Base-by-base conservation (phyloP, 2,797 vertebrate species). In the Acrocephalus scirpaceus region DNA sequence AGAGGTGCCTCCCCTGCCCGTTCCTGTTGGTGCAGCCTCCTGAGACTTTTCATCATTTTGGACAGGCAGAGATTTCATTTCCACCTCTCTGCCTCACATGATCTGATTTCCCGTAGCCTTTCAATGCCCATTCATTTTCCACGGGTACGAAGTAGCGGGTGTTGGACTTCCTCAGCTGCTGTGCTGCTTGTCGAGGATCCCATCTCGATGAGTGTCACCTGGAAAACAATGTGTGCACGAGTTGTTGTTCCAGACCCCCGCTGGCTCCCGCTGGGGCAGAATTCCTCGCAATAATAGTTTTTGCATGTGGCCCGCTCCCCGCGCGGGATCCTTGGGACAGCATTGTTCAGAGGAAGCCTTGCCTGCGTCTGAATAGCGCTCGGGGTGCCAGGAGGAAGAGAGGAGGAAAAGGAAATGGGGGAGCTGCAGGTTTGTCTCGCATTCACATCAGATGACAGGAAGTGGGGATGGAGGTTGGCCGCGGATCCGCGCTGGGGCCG, bases 331-430 rank as follows among this genome's bases (percentile, higher is more conserved):
- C 97, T 97, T 92, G 96, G 97, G 96, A 97, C 93, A 77, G 96
- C 97, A 98, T 98, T 98, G 98, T 98, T 98, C 96, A 95, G 97
- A 97, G 97, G 98, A 97, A 98, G 97, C 98, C 97, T 97, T 96
- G 96, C 94, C 97, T 97, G 93, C 20, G 47, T 96, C 98, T 98
- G 95, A 98, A 98, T 98, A 98, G 98, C 45, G 47, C 70, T 83
- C 6, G 89, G 97, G 97, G 97, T 98, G 98, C 98, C 98, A 98
- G 98, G 97, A 98, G 97, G 98, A 98, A 98, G 98, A 96, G 97
- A 78, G 96, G 92, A 97, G 98, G 97, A 98, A 98, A 97, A 90
- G 98, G 98, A 98, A 98, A 93, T 1, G 90, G 98, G 97, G 96
- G 96, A 98, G 96, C 97, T 97, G 97, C 97, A 96, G 97, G 95